Conservation (phyloP, 2,888 invertebrate genomes). For the Temnothorax ravouxi region DNA sequence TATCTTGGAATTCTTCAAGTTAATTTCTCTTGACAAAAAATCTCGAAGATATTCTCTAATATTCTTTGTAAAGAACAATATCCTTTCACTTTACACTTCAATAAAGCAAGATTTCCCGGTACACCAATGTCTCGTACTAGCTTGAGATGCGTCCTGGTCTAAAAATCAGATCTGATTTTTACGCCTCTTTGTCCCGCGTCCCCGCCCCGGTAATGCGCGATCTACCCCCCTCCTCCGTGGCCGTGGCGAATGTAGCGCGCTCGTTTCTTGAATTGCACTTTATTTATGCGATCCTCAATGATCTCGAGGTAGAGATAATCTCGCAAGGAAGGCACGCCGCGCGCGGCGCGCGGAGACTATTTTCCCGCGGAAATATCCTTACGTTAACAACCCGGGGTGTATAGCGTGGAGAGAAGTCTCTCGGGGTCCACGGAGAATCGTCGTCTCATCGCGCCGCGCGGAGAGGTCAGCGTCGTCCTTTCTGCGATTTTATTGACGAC, state of each 20-base stretch:
- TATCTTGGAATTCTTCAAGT: background rate
- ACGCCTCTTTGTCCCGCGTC: background rate
- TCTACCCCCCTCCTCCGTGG: background rate
- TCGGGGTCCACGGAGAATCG: slow-evolving; percentile 32
- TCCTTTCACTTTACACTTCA: background rate
- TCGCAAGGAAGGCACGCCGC: slow-evolving; percentile 36
- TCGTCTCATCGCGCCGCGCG: slow-evolving; percentile 36
- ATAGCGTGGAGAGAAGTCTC: slow-evolving; percentile 22
- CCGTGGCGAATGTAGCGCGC: background rate
- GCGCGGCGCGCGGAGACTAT: slow-evolving; percentile 30
- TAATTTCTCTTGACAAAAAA: background rate
- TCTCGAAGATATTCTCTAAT: background rate
- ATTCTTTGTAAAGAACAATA: background rate
- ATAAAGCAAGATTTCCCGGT: background rate
- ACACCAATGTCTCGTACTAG: background rate
- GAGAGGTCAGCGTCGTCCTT: slow-evolving; percentile 45
- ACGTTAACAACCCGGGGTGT: slow-evolving; percentile 56
- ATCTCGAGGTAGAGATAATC: slow-evolving; percentile 53
- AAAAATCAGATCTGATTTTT: slow-evolving; percentile 24
- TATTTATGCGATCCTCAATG: slow-evolving; percentile 54
- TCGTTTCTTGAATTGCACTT: slow-evolving; percentile 48
- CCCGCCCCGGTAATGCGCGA: background rate
- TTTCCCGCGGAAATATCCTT: slow-evolving; percentile 61
- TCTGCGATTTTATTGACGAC: slow-evolving; percentile 59
- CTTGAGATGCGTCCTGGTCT: background rate